Evolutionary conservation across 2,113 vertebrate genomes (phyloP).

Genomic region (Neodon shergylaensis): DNA sequence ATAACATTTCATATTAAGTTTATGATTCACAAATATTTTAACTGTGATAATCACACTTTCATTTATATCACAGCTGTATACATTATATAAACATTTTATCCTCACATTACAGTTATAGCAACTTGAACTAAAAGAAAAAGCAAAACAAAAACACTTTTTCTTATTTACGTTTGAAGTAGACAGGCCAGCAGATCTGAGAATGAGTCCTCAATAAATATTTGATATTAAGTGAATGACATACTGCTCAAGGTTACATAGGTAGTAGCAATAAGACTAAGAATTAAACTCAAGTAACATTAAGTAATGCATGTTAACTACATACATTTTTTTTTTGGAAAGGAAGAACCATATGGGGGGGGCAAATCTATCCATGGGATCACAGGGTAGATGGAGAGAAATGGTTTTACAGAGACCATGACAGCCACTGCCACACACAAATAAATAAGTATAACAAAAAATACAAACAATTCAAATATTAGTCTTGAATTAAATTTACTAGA

Average conservation of each 20-base stretch:
- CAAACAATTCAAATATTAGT: slow-evolving; percentile 12
- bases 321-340: neutral
- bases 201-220: slow-evolving; percentile 44
- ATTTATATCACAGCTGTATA: slow-evolving; percentile 1
- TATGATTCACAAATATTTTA: slow-evolving; percentile 22
- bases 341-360: neutral
- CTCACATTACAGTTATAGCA: neutral
- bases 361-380: neutral
- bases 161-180: neutral
- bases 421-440: neutral
- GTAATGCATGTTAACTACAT: slow-evolving; percentile 47
- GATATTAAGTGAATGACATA: neutral
- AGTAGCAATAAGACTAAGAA: slow-evolving; percentile 29
- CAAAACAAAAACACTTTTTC: neutral
- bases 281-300: slow-evolving; percentile 60
- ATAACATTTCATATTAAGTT: neutral
- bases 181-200: neutral
- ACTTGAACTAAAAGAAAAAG: neutral
- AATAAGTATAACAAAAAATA: neutral
- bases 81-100: neutral
- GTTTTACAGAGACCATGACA: neutral
- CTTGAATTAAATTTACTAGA: slow-evolving; percentile 43
- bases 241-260: slow-evolving; percentile 52
- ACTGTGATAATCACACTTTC: neutral
- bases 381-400: neutral